phyloP scores from a whole-genome alignment of 2,888 invertebrate genomes.

The Drosophila paranaensis region DNA sequence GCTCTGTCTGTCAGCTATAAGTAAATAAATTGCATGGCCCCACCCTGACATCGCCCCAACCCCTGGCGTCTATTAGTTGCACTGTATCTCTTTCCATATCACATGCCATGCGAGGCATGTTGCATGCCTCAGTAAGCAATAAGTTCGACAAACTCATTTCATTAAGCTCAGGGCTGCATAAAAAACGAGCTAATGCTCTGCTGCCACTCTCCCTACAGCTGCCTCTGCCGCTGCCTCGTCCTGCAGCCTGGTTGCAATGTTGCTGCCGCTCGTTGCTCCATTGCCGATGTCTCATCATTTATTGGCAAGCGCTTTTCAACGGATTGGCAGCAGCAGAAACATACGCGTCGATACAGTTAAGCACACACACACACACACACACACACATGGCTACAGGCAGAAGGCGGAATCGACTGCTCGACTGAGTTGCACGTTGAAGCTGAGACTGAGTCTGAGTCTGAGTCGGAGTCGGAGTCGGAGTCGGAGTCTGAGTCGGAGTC shows the following conservation, averaged over 20 bases:
- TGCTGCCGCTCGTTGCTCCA: conserved; percentile 16
- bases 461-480: conserved; percentile 10
- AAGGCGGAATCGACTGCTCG: conserved; percentile 34
- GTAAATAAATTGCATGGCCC: conserved; percentile 36
- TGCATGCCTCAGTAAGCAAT: conserved; percentile 74
- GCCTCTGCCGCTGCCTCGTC: not conserved
- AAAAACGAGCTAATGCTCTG: conserved; percentile 70
- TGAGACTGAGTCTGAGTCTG: conserved; percentile 20
- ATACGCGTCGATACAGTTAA: conserved; percentile 36
- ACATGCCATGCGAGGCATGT: conserved; percentile 58
- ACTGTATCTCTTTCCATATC: conserved; percentile 21
- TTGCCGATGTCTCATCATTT: conserved; percentile 71
- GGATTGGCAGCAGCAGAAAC: conserved; percentile 68
- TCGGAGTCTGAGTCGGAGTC: conserved; percentile 3
- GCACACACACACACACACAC: conserved; percentile 13
- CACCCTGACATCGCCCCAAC: not conserved
- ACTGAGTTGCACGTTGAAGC: conserved; percentile 17
- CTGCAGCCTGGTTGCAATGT: conserved; percentile 30
- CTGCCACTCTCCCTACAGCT: conserved; percentile 10
- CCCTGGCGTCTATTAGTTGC: not conserved
- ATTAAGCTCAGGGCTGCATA: conserved; percentile 73
- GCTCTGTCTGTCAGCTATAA: not conserved
- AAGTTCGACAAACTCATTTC: conserved; percentile 78
- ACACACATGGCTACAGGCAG: conserved; percentile 32
- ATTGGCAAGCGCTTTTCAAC: conserved; percentile 77